Base-by-base conservation (phyloP, 1,140 invertebrate genomes). In the Calephelis nemesis region DNA sequence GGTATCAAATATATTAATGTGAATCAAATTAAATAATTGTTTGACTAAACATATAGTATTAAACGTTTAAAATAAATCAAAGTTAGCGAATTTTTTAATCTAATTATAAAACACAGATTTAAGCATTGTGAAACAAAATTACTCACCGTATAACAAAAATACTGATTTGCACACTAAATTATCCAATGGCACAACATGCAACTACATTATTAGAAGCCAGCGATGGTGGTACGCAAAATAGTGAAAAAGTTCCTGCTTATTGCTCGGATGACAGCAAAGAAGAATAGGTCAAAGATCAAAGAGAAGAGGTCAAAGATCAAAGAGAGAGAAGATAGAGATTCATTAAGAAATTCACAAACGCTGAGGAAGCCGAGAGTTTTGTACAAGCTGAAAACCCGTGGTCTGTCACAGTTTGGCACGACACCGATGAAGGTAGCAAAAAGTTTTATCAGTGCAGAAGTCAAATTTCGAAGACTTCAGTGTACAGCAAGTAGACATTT, bases 91-190 rank as follows among this genome's bases (percentile, higher is more conserved):
- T 48, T 48, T 64, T 64, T 48, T 13, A 15, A 64, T 64, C 45
- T 64, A 48, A 64, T 45, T 30, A 0, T 30, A 30, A 30, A 30
- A 30, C 30, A 30, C 30, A 30, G 63, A 64, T 48, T 47, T 30
- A 48, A 48, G 47, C 47, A 64, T 64, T 64, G n/a, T 64, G 30
- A 64, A 64, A 64, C 47, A 64, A 64, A 64, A 64, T 64, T 48
- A 48, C 47, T 64, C 45, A 64, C 13, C 47, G 63, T 47, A 64
- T 64, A 64, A 64, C 63, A 64, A 64, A 48, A 64, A 48, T 47
- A 64, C 13, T 64, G 63, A 64, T 48, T 48, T 63, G 12, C 62
- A 63, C 62, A 63, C 42, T 63, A 63, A 63, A 63, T 63, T 63
- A 13, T 47, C 62, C 45, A 64, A 19, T 48, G 15, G 30, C 4